Base-by-base conservation (phyloP, 2,797 vertebrate genomes). In the Anabas testudineus region DNA sequence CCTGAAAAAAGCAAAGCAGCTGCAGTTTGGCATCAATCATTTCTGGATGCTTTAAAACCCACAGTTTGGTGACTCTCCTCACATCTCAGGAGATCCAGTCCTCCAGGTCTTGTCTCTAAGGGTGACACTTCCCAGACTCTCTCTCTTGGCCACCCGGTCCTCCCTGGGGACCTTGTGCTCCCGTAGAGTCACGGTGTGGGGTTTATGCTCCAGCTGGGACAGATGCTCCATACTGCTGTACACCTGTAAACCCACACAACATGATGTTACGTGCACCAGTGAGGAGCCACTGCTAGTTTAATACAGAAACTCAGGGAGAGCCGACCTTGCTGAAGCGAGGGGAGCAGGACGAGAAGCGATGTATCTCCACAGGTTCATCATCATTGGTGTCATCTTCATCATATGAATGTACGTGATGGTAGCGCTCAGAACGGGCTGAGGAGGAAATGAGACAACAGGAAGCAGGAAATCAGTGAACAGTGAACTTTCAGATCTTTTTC, bases 181-280 rank as follows among this genome's bases (percentile, higher is more conserved):
- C 69, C 96, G 77, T 16, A 95, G 91, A 74, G 94, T 94, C 60
- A 95, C 92, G 0, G 87, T 83, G 0, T 94, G 89, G 22, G 93
- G 76, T 84, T 97, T 97, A 71, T 96, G 94, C 77, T 97, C 96
- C 26, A 96, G 94, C 86, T 97, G 96, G 9, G 96, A 96, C 66
- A 98, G 90, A 55, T 97, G 96, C 80, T 98, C 96, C 96, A 98
- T 97, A 49, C 96, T 98, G 92, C 96, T 98, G 74, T 97, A 97
- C 55, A 97, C 96, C 96, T 98, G 71, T 55, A 76, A 53, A 45
- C 26, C 21, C 39, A 49, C 57, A 60, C 21, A 59, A 39, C 37
- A 41, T 39, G 34, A 9, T 51, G 10, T 13, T 34, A 4, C 3
- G 13, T 24, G 26, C 5, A 26, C 24, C 4, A 32, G 59, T 4